Evolutionary conservation across 2,113 vertebrate species (phyloP).

Genomic region (Epinephelus lanceolatus): DNA sequence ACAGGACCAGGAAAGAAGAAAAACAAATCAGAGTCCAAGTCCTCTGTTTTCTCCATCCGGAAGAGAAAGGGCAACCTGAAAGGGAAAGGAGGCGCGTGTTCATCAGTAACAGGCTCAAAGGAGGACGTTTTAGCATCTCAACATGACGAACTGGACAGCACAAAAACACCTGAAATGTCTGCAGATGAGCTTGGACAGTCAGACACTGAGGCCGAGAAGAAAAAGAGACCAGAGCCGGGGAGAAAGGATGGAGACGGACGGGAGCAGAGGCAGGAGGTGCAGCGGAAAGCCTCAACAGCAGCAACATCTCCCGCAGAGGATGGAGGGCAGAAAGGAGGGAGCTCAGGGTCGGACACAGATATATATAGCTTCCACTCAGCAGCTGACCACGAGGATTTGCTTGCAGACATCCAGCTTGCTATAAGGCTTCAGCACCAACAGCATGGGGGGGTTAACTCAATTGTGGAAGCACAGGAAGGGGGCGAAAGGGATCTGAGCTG

Average conservation of each 20-base stretch:
- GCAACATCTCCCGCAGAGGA: constrained; percentile 64
- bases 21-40: constrained; percentile 90
- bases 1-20: constrained; percentile 86
- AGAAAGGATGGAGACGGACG: neutral
- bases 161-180: constrained; percentile 93
- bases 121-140: constrained; percentile 90
- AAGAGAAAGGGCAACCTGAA: constrained; percentile 92
- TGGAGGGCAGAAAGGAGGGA: constrained; percentile 89
- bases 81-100: constrained; percentile 82
- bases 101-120: constrained; percentile 86
- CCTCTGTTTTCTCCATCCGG: constrained; percentile 95
- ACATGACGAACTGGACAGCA: constrained; percentile 89
- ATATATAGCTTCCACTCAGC: constrained; percentile 99
- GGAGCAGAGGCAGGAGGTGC: constrained; percentile 13
- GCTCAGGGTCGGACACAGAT: constrained; percentile 96
- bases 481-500: constrained; percentile 25
- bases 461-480: constrained; percentile 9
- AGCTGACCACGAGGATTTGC: constrained; percentile 95
- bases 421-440: constrained; percentile 89
- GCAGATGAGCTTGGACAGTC: constrained; percentile 93
- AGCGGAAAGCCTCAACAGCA: constrained; percentile 28
- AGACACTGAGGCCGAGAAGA: constrained; percentile 86
- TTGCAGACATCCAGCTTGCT: constrained; percentile 97
- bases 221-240: constrained; percentile 58
- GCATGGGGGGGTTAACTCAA: constrained; percentile 19